Evolutionary conservation across 2,113 vertebrate genomes (phyloP), one percentile per base, ranked within the genome.

Genomic region (Rhegmatorhina hoffmannsi): DNA sequence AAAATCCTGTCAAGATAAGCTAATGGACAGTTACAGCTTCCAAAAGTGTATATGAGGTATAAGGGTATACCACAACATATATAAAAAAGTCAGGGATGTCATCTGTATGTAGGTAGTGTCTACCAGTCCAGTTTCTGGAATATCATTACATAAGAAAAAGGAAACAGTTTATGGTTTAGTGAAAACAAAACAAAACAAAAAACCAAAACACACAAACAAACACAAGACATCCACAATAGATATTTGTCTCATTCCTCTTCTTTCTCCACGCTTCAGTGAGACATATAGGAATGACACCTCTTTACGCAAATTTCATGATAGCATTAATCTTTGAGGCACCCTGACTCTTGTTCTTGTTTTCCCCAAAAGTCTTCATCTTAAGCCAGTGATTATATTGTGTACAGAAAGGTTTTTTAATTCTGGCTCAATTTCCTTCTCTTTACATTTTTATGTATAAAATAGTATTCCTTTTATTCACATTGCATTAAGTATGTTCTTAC

Each of bases 321-420:
- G n/a, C 4, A 26, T 50, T 67, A 70, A 56, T 38, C 14, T 59
- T 78, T 62, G 47, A 50, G 25, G 11, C 3, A 84, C 3, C 3
- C 6, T 40, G 26, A 40, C 7, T 67, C 17, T 25, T 70, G 6
- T 24, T 60, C 25, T 81, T 4, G 0, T 72, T 93, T 92, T 29
- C 15, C 14, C 72, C 15, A 59, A 62, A 90, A 34, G 11, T 38
- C 25, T 77, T 82, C 20, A 28, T 55, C 34, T 70, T 38, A n/a
- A 93, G 26, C 7, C 17, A 68, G 29, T 5, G 63, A 8, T 10
- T 70, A 8, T n/a, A 31, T 43, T 79, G 38, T 46, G 62, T 11
- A 31, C 2, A 18, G 17, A 18, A 19, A 6, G 1, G 1, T 1
- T 34, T 68, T 46, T 76, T 38, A 9, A 3, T 66, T 74, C 17